Base-by-base conservation (phyloP, 2,113 vertebrate genomes). In the Platysteira castanea region DNA sequence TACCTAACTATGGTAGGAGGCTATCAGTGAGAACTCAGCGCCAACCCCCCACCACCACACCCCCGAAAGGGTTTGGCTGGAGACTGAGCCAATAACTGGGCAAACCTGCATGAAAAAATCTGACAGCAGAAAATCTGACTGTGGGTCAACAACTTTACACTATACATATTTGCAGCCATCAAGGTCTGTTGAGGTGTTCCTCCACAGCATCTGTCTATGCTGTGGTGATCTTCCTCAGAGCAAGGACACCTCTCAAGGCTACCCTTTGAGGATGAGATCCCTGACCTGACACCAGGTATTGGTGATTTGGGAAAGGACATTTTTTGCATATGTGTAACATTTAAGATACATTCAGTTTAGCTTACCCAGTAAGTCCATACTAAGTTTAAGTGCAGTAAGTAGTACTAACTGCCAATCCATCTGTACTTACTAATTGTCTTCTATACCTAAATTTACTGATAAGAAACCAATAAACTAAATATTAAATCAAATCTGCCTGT, bases 21-120 rank as follows among this genome's bases (percentile, higher is more conserved):
- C 8, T 46, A 7, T 39, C 10, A 9, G 6, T 46, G 17, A 54
- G 22, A 35, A 33, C 11, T 33, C 17, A 63, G 39, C 11, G 63
- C 22, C 39, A 44, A 17, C 4, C 7, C 4, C 28, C 9, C 18
- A 3, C 4, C 6, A 37, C 4, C 21, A 10, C 20, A 11, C 5
- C 6, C 8, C 39, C 7, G 4, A 61, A 44, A 26, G 11, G 4
- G 8, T 46, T 46, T 63, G 39, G 6, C 13, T 63, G 33, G 33
- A 53, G 21, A 16, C 56, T 17, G 33, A 27, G 17, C 4, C 31
- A 17, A 37, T 52, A 37, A 52, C 13, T 71, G 37, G 26, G 13
- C 27, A 73, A 46, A 64, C 26, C 7, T 39, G 4, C 18, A 39
- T 9, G 14, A 53, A 46, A 35, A n/a, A 37, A 26, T 20, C n/a